Percentiles rank a stretch among this genome's conserved stretches.
These are phyloP conservation scores for Anser cygnoides DNA, from an alignment of 2,113 vertebrate genomes.

Conservation along the genomic window DNA sequence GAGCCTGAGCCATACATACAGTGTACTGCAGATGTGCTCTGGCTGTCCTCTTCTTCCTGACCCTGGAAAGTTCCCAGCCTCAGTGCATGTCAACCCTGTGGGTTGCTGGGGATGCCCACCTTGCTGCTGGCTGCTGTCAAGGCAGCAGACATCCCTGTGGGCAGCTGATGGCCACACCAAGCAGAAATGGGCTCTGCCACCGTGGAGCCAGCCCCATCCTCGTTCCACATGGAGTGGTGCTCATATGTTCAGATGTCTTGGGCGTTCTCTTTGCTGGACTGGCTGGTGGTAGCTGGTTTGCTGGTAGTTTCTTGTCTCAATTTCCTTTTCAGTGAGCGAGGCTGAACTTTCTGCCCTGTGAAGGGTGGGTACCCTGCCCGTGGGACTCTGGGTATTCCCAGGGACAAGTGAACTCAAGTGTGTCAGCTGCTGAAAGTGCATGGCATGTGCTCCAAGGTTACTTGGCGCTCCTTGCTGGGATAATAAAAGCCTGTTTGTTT, in stretches of 20 bases:
- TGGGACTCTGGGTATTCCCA: not conserved
- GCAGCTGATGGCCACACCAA: not conserved
- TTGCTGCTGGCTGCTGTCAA: not conserved
- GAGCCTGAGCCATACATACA: fast-evolving
- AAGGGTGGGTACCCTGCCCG: not conserved
- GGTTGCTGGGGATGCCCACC: not conserved
- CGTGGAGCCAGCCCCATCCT: not conserved
- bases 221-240: fast-evolving
- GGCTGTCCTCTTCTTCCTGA: not conserved
- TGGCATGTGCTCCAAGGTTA: not conserved
- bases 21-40: not conserved
- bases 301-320: not conserved
- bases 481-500: not conserved
- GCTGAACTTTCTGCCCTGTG: not conserved
- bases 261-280: not conserved
- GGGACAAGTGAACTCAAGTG: not conserved
- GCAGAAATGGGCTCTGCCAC: not conserved
- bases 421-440: not conserved
- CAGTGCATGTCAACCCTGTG: fast-evolving
- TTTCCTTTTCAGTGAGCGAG: not conserved
- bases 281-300: not conserved
- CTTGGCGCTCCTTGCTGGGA: not conserved
- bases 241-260: not conserved
- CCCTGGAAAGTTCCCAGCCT: not conserved
- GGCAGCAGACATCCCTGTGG: not conserved